A percentile compares a stretch with the other conserved stretches of the same genome.
Conservation (phyloP, 1,140 invertebrate species). For the Scaptomyza graminum region DNA sequence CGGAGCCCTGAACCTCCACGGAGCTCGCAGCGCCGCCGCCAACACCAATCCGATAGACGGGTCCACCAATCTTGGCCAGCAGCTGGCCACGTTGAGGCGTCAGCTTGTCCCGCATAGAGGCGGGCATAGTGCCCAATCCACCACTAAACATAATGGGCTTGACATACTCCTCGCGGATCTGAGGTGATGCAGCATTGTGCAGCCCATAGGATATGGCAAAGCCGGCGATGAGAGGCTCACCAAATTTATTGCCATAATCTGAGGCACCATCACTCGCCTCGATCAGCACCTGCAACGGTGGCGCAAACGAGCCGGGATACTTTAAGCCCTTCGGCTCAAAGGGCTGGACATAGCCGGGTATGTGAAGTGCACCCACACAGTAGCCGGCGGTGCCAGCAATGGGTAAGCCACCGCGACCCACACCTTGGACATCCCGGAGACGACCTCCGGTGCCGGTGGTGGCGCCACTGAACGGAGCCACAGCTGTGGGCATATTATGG, state of each 20-base stretch:
- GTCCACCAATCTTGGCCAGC: constrained; percentile 97
- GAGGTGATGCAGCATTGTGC: constrained; percentile 85
- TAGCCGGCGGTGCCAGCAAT: constrained; percentile 98
- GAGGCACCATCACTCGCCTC: constrained; percentile 99
- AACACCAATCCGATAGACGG: constrained; percentile 98
- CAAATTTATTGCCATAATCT: constrained; percentile 99
- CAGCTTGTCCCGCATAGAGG: constrained; percentile 62
- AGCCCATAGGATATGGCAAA: constrained; percentile 96
- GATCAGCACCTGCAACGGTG: constrained; percentile 93
- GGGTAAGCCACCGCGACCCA: constrained; percentile 95
- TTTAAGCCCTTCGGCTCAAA: constrained; percentile 92
- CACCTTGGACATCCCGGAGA: constrained; percentile 96
- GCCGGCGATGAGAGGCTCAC: constrained; percentile 96
- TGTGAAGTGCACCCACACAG: constrained; percentile 95
- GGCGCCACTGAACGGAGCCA: constrained; percentile 96
- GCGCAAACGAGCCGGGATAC: constrained; percentile 96
- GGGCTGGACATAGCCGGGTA: constrained; percentile 91
- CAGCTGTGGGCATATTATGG: constrained; percentile 99
- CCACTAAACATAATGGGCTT: constrained; percentile 99
- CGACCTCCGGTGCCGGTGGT: constrained; percentile 98
- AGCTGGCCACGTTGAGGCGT: constrained; percentile 86
- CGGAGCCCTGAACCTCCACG: constrained; percentile 95
- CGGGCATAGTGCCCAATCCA: constrained; percentile 93
- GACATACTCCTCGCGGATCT: constrained; percentile 94
- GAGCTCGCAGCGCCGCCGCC: constrained; percentile 98